phyloP scores from a whole-genome alignment of 2,888 invertebrate species.

The Drosophila testacea region DNA sequence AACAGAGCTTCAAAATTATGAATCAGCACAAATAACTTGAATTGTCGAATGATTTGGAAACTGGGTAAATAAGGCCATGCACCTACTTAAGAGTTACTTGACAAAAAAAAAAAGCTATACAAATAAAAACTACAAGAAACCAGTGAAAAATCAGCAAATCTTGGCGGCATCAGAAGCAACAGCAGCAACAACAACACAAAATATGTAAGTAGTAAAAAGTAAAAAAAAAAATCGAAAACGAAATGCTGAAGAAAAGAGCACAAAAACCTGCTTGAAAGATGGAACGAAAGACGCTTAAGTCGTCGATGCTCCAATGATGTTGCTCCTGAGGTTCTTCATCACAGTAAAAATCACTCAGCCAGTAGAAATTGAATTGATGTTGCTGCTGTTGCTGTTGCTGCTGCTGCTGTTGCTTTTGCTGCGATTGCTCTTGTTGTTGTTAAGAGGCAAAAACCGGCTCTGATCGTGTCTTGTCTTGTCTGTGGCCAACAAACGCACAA shows the following conservation, averaged over 20 bases:
- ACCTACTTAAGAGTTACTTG: conserved; percentile 56
- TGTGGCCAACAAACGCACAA: conserved; percentile 54
- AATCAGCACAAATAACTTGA: conserved; percentile 59
- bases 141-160: conserved; percentile 37
- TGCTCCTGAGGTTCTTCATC: conserved; percentile 65
- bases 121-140: conserved; percentile 24
- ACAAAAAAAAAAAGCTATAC: conserved; percentile 12
- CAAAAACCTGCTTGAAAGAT: conserved; percentile 57
- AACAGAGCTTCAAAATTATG: conserved; percentile 43
- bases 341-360: conserved; percentile 71
- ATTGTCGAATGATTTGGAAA: conserved; percentile 66
- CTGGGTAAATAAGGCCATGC: conserved; percentile 83
- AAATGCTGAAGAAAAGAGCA: conserved; percentile 52
- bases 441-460: conserved; percentile 54
- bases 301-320: conserved; percentile 56
- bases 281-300: conserved; percentile 51
- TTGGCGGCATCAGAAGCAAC: conserved; percentile 48
- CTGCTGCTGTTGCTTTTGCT: background rate
- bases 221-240: conserved; percentile 66
- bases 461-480: conserved; percentile 42
- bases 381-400: conserved; percentile 35
- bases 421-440: background rate
- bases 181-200: conserved; percentile 37
- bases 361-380: conserved; percentile 78
- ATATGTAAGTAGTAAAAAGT: conserved; percentile 59